Evolutionary conservation across 2,797 vertebrate species (phyloP).

Genomic region (Gymnoscopelus braueri): DNA sequence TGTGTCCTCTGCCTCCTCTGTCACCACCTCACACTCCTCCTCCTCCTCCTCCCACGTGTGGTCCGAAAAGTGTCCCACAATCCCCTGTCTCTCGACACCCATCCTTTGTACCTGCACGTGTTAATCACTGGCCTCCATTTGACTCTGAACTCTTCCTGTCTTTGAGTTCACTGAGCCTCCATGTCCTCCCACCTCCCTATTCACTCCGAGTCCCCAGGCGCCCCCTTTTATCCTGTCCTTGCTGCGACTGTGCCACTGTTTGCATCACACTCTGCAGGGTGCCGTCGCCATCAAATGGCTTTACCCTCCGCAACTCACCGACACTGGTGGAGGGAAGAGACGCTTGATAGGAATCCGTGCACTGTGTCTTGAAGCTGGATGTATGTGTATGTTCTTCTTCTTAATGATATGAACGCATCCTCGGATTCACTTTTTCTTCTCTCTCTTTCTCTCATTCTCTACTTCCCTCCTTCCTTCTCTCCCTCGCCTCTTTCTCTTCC

Average conservation of each 20-base stretch:
- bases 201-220: slow-evolving; percentile 56
- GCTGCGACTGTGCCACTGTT: slow-evolving; percentile 65
- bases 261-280: slow-evolving; percentile 67
- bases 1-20: slow-evolving; percentile 40
- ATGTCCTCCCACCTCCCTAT: slow-evolving; percentile 59
- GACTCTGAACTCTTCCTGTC: slow-evolving; percentile 72
- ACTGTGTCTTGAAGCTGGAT: slow-evolving; percentile 8
- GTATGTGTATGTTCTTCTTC: too few species aligned
- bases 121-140: slow-evolving; percentile 71
- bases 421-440: slow-evolving; percentile 11
- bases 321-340: not conserved
- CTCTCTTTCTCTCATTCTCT: slow-evolving; percentile 7
- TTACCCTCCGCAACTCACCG: slow-evolving; percentile 13
- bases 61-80: slow-evolving; percentile 33
- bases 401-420: too few species aligned
- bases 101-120: slow-evolving; percentile 65
- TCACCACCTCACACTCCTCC: slow-evolving; percentile 16
- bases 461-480: slow-evolving; percentile 1
- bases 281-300: slow-evolving; percentile 55
- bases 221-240: slow-evolving; percentile 76
- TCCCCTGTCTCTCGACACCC: slow-evolving; percentile 57
- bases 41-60: not conserved
- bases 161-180: slow-evolving; percentile 66
- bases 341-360: slow-evolving; percentile 25
- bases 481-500: slow-evolving; percentile 17